Base-by-base conservation (phyloP, 2,888 invertebrate species). In the Caenorhabditis zanzibari region DNA sequence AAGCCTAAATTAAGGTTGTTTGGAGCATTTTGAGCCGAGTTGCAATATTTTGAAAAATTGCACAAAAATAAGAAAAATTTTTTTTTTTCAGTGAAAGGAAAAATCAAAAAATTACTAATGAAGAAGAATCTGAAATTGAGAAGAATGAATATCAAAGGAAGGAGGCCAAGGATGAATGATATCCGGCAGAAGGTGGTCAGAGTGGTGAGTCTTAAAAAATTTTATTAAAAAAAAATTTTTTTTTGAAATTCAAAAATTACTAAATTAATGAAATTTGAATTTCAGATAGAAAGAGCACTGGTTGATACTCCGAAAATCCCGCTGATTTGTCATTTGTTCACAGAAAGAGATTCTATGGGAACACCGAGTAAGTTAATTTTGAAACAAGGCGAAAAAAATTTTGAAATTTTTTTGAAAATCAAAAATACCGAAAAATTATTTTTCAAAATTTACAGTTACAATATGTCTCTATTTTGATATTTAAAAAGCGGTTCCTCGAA, bases 201-300 rank as follows among this genome's bases (percentile, higher is more conserved):
- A 71, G 24, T 66, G 12, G 82, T 82, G 24, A 64, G 81, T 47
- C 10, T 7, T 10, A n/a, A 47, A 47, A 47, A 19, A 47, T 47
- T n/a, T 47, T 47, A 16, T 44, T 4, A 32, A 7, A 32, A 32
- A n/a, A n/a, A n/a, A n/a, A n/a, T n/a, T n/a, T n/a, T n/a, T n/a
- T n/a, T n/a, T n/a, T n/a, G n/a, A n/a, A n/a, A n/a, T n/a, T n/a
- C n/a, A n/a, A n/a, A n/a, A n/a, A n/a, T n/a, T n/a, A n/a, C n/a
- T n/a, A n/a, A n/a, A n/a, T n/a, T n/a, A 32, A 6, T 7, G 32
- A 32, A 32, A 4, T 32, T 32, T 32, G 10, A 24, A 26, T 54
- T 83, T 49, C 69, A 83, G 83, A 16, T 83, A 1, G 83, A 83
- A 47, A 24, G 66, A 75, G 69, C 83, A 10, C 75, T 83, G 0